phyloP scores from a whole-genome alignment of 2,888 invertebrate species.

The Zonitis immaculata region DNA sequence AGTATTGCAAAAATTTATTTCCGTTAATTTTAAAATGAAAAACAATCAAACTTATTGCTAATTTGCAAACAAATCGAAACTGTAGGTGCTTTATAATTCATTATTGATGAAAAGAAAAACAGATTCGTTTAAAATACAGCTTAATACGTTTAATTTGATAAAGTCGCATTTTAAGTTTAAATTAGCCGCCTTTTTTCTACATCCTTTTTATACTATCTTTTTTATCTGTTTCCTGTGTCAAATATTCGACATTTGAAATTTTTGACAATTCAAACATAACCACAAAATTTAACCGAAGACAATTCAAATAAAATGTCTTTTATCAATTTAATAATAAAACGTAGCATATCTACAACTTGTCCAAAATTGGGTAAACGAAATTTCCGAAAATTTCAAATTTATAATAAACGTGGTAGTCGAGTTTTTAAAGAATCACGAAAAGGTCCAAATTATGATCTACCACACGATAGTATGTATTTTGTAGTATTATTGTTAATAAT shows the following conservation, averaged over 20 bases:
- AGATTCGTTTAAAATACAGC: too few species aligned
- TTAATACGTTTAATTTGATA: too few species aligned
- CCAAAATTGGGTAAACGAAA: slow-evolving; percentile 66
- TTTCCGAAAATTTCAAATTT: slow-evolving; percentile 72
- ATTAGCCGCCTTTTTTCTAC: background rate
- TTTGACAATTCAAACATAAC: background rate
- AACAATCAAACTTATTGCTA: background rate
- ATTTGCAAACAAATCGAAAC: too few species aligned
- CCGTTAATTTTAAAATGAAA: background rate
- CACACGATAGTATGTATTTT: slow-evolving; percentile 60
- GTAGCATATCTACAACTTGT: slow-evolving; percentile 53
- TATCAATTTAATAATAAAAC: slow-evolving; percentile 42
- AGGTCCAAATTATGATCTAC: slow-evolving; percentile 58
- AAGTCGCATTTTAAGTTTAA: background rate
- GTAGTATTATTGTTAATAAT: too few species aligned
- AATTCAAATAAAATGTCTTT: slow-evolving; percentile 29
- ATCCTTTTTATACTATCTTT: background rate
- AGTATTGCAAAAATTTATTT: background rate
- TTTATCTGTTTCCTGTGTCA: background rate
- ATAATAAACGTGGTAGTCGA: slow-evolving; percentile 70
- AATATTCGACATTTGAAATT: background rate
- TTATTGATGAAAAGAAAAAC: too few species aligned
- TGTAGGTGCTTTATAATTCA: too few species aligned
- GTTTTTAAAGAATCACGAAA: slow-evolving; percentile 59
- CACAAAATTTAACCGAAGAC: background rate